These are phyloP conservation scores for Pelagia noctiluca DNA, from an alignment of 30 jellyfish, hydroid and myxozoan species.

Conservation along the genomic window DNA sequence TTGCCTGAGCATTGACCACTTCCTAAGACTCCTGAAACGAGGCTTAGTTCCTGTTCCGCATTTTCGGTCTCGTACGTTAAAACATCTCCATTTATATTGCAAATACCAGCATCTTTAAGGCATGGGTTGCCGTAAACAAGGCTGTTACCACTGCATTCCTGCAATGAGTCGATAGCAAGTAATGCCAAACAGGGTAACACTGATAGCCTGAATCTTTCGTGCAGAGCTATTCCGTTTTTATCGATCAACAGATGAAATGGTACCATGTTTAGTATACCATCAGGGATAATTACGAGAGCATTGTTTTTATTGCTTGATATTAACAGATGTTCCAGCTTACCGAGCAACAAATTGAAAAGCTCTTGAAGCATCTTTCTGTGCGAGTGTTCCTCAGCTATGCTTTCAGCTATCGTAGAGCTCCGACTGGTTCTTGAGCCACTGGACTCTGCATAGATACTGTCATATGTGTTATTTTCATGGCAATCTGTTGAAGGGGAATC, in stretches of 20 bases:
- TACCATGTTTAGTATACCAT: slow-evolving; percentile 54
- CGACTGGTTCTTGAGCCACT: not conserved
- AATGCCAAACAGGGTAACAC: slow-evolving; percentile 61
- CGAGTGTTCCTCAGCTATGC: not conserved
- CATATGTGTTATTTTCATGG: not conserved
- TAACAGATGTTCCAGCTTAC: slow-evolving; percentile 59
- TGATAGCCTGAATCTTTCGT: slow-evolving; percentile 26
- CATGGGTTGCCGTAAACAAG: slow-evolving; percentile 66
- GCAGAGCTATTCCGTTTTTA: slow-evolving; percentile 36
- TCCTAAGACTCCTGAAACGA: slow-evolving; percentile 54
- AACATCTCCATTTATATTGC: slow-evolving; percentile 45
- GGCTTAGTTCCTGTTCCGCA: slow-evolving; percentile 37
- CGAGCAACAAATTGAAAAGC: slow-evolving; percentile 40
- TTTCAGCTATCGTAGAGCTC: not conserved
- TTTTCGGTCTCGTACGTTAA: slow-evolving; percentile 36
- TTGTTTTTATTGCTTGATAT: not conserved
- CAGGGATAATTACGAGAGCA: slow-evolving; percentile 25
- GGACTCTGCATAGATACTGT: not conserved
- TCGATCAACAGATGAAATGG: slow-evolving; percentile 60
- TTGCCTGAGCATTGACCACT: slow-evolving; percentile 24
- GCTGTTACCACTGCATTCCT: not conserved
- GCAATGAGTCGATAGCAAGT: not conserved
- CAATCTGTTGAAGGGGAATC: not conserved
- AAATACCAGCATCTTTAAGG: slow-evolving; percentile 30
- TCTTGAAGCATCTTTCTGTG: slow-evolving; percentile 32